phyloP scores from a whole-genome alignment of 2,113 vertebrate genomes.

The Halcyon malimbica region DNA sequence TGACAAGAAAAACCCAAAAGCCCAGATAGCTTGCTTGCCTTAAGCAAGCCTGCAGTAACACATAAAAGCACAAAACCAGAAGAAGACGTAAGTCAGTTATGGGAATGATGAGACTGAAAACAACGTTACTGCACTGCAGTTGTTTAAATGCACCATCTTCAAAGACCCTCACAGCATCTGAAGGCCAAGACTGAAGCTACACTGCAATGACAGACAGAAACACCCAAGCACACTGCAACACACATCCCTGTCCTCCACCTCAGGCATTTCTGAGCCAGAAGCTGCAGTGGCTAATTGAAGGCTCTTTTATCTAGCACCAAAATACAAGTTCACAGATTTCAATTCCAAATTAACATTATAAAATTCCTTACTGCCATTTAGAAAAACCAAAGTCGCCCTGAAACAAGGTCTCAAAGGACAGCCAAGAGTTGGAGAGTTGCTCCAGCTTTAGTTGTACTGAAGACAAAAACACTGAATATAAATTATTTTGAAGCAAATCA shows the following conservation, averaged over 20 bases:
- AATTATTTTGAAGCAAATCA: background rate
- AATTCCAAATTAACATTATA: background rate
- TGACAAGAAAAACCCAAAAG: background rate
- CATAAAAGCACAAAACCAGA: background rate
- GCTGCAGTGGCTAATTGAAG: background rate
- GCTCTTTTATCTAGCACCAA: background rate
- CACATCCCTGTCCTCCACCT: background rate
- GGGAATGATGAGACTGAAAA: background rate
- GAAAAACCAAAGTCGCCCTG: background rate
- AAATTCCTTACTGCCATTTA: background rate
- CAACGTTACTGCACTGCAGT: fast-evolving
- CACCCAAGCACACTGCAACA: background rate
- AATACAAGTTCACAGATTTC: background rate
- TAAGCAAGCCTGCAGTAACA: background rate
- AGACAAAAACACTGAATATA: background rate
- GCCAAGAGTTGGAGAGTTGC: background rate
- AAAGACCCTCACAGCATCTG: background rate
- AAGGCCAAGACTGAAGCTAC: background rate
- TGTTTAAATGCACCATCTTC: background rate
- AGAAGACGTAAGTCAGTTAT: background rate
- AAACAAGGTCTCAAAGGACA: background rate
- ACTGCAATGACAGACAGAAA: background rate
- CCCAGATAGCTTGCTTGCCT: background rate
- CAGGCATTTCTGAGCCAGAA: background rate
- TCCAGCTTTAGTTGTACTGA: background rate